phyloP scores from a whole-genome alignment of 2,888 invertebrate species.

The Drosophila hawaiiensis region DNA sequence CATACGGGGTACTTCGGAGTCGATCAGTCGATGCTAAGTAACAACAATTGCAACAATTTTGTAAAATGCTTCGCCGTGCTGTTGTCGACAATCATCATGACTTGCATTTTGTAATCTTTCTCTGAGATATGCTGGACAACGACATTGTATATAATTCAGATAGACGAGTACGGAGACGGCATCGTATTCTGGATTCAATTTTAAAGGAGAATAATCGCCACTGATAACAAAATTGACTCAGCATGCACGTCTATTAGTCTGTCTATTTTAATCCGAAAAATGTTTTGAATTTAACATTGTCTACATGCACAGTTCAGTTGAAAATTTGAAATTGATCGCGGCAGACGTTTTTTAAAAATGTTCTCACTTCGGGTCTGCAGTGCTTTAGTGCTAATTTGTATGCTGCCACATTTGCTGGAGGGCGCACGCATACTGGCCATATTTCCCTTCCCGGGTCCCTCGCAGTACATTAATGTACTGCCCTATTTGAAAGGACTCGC shows the following conservation, averaged over 20 bases:
- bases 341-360: slow-evolving; percentile 38
- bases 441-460: slow-evolving; percentile 78
- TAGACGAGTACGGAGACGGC: not conserved
- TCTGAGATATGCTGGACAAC: not conserved
- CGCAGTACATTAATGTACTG: slow-evolving; percentile 80
- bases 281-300: not conserved
- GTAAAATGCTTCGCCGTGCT: too few relatives aligned
- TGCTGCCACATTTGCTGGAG: slow-evolving; percentile 41
- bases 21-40: not conserved
- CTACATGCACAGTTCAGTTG: slow-evolving; percentile 40
- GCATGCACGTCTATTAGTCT: not conserved
- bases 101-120: slow-evolving; percentile 9
- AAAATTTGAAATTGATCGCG: not conserved
- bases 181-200: slow-evolving; percentile 1
- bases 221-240: not conserved
- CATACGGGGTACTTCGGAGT: not conserved
- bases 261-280: not conserved
- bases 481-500: slow-evolving; percentile 81
- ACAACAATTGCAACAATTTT: not conserved
- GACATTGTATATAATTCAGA: not conserved
- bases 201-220: slow-evolving; percentile 23
- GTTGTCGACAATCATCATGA: slow-evolving; percentile 14
- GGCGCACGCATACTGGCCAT: slow-evolving; percentile 70
- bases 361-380: slow-evolving; percentile 18
- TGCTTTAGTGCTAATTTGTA: slow-evolving; percentile 9